Conservation (phyloP, 2,797 vertebrate species). For the Premnoplex brunnescens region DNA sequence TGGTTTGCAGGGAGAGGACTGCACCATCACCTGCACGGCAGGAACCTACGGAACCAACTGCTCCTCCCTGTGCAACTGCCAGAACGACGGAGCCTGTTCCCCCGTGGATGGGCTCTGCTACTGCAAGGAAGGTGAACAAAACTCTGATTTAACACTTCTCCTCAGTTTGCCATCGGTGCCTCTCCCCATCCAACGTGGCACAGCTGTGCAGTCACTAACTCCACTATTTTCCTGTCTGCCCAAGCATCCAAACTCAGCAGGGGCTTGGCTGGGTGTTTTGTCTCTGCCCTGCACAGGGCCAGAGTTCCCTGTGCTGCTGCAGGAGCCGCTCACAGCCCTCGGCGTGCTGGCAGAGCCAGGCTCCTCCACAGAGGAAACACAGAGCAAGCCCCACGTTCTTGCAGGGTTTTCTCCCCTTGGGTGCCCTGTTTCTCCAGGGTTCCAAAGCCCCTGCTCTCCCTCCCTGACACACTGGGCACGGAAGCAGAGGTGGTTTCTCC, state of each 20-base stretch:
- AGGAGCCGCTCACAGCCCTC: background rate
- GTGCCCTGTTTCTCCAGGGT: background rate
- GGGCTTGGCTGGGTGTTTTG: background rate
- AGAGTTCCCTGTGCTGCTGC: background rate
- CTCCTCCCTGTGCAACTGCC: slow-evolving; percentile 88
- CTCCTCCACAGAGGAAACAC: background rate
- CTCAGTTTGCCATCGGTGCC: background rate
- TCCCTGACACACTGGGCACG: background rate
- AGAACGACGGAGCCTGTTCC: slow-evolving; percentile 87
- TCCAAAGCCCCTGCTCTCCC: background rate
- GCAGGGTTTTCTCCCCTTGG: background rate
- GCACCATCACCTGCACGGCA: slow-evolving; percentile 81
- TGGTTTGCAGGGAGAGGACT: slow-evolving; percentile 87
- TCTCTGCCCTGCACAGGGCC: background rate
- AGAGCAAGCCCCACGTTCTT: background rate
- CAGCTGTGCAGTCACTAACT: background rate
- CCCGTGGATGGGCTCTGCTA: slow-evolving; percentile 90
- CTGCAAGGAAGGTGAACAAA: slow-evolving; percentile 91
- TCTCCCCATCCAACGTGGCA: background rate
- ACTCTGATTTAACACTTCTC: background rate
- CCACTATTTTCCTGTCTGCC: background rate
- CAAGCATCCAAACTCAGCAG: background rate
- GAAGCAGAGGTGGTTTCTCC: background rate
- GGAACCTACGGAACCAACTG: slow-evolving; percentile 91
- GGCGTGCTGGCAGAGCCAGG: background rate